Base-by-base conservation (phyloP, 2,113 vertebrate genomes). In the Eclectus roratus region DNA sequence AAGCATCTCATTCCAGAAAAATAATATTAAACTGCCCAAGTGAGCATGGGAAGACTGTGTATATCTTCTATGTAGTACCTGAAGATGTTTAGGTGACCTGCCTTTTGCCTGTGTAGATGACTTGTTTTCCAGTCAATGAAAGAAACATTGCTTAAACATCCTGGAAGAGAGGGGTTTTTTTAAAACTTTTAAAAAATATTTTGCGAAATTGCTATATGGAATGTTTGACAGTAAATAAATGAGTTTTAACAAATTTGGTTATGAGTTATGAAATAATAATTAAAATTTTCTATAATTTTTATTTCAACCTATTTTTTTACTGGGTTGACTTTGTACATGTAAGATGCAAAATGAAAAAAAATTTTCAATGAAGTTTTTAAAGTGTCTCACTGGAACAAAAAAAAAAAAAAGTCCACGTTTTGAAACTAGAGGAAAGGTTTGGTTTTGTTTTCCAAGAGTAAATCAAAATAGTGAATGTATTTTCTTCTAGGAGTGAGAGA, bases 301-400 rank as follows among this genome's bases (percentile, higher is more conserved):
- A 5, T 90, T 93, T 85, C 70, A 25, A 44, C 17, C 27, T 53
- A 2, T n/a, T 69, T 80, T 80, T 80, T 89, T 55, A 6, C 28
- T 58, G 31, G 9, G 1, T 70, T 93, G 64, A 49, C n/a, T 41
- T 52, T 33, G 5, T 46, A 28, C 16, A 7, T 58, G 33, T 35
- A 58, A 58, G 13, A 23, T 58, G 24, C 21, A 58, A 58, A 58
- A 35, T 58, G 7, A 24, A n/a, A 58, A 35, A 13, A 35, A 35
- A 35, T 53, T 41, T 37, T 58, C 41, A 65, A 84, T 17, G 17
- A 65, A 31, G 14, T 17, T 65, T 83, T 92, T 25, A 3, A 37
- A 71, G 35, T 58, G 5, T 55, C 55, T 91, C 5, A 17, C 10
- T 0, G 0, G 33, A 80, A 41, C 10, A 4, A 31, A 15, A 56